phyloP scores from a whole-genome alignment of 2,888 invertebrate species.

The Ophion slaviceki region DNA sequence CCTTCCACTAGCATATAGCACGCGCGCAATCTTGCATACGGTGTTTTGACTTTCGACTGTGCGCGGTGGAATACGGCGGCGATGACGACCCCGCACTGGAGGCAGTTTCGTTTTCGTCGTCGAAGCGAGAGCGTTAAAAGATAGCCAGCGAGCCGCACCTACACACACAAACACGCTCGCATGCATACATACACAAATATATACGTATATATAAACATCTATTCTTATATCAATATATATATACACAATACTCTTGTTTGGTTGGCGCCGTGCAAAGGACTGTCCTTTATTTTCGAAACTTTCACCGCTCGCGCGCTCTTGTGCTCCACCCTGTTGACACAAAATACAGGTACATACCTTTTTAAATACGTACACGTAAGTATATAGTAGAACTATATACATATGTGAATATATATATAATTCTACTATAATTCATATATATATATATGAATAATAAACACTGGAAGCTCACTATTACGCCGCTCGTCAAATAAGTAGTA shows the following conservation, averaged over 20 bases:
- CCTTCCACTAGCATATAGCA: conserved; percentile 33
- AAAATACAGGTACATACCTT: conserved; percentile 1
- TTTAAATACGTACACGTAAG: conserved; percentile 6
- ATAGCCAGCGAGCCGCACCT: neutral
- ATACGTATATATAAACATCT: neutral
- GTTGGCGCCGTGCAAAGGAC: conserved; percentile 23
- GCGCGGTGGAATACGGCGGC: neutral
- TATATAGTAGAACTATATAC: neutral
- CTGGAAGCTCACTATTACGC: neutral
- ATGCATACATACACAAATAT: neutral
- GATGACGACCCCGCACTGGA: conserved; percentile 15
- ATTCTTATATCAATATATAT: neutral
- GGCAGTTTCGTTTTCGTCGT: conserved; percentile 60
- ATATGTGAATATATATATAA: neutral
- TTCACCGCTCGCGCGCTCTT: conserved; percentile 48
- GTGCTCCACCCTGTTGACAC: conserved; percentile 37
- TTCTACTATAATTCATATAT: neutral
- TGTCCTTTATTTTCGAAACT: conserved; percentile 60
- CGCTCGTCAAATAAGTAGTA: neutral
- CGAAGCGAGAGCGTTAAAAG: conserved; percentile 34
- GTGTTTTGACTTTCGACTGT: conserved; percentile 57
- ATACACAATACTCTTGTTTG: conserved; percentile 15
- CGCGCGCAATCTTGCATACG: conserved; percentile 34
- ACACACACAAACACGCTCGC: neutral
- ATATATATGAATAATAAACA: neutral